Evolutionary conservation across 2,888 invertebrate genomes (phyloP), one percentile per base, ranked within the genome.

Genomic region (Cosmia pyralina): DNA sequence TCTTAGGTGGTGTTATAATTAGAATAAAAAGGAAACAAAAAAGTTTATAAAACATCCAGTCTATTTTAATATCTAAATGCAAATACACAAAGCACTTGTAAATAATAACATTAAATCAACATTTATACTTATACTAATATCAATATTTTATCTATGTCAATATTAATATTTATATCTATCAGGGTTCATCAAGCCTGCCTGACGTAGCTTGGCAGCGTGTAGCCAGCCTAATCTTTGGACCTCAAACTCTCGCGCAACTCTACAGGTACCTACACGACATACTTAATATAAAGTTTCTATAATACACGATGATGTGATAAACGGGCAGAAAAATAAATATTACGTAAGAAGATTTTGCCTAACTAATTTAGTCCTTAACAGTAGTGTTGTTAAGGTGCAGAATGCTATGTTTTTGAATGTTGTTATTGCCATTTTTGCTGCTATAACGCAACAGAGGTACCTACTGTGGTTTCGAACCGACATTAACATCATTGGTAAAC

Each of bases 391-490:
- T 79, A 85, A 73, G 66, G 69, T 75, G 66, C 11, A 67, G 50
- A 62, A 55, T 75, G 41, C n/a, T n/a, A 28, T 48, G 74, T 53
- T 73, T 71, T 22, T 34, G n/a, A 74, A 70, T 77, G 57, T 73
- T 76, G 72, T 79, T 87, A 70, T 75, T 75, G 68, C 28, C 58
- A 75, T 81, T 66, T 73, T 70, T 75, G 83, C 72, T 87, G 79
- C 86, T 87, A 89, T 48, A 89, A 88, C 88, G 87, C 79, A 89
- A 87, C 88, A 71, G 41, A 74, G 62, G 74, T 58, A 65, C n/a
- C n/a, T n/a, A n/a, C 77, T 81, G 60, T 75, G 69, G 82, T 63
- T 69, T 74, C 48, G 50, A 66, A 75, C 68, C 15, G 59, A 5
- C 53, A 19, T 22, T 52, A 69, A 72, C 75, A 75, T 68, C 75